A percentile compares a stretch with the other conserved stretches of the same genome.
These are phyloP conservation scores for Paramuricea clavata DNA, from an alignment of 92 coral and sea anemone genomes.

Conservation along the genomic window DNA sequence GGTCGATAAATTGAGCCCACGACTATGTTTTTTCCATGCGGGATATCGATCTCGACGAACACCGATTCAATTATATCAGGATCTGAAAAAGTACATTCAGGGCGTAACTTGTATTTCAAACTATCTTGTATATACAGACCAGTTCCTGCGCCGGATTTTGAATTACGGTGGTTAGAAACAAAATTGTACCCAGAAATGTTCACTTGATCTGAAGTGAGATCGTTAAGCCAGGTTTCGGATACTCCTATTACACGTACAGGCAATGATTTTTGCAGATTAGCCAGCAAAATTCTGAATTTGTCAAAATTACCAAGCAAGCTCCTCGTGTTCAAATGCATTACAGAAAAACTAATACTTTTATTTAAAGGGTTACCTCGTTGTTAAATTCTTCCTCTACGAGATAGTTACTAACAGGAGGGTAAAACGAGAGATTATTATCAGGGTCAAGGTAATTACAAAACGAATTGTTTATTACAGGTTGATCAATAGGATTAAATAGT, in stretches of 20 bases:
- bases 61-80: conserved; percentile 31
- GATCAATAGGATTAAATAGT: background rate
- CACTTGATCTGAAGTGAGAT: conserved; percentile 32
- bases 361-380: background rate
- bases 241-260: conserved; percentile 45
- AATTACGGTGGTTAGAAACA: too few relatives aligned
- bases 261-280: conserved; percentile 18
- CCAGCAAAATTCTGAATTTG: conserved; percentile 1
- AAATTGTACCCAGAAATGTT: conserved; percentile 60
- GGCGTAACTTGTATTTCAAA: conserved; percentile 28
- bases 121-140: too few relatives aligned
- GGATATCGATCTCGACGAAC: conserved; percentile 48
- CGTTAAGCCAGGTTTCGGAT: conserved; percentile 31
- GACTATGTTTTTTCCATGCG: conserved; percentile 53
- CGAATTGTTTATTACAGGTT: background rate
- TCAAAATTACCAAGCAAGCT: conserved; percentile 35
- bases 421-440: conserved; percentile 28
- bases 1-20: conserved; percentile 59
- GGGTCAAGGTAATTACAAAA: background rate
- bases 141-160: conserved; percentile 48
- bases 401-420: conserved; percentile 17
- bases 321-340: conserved; percentile 16
- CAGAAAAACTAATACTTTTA: conserved; percentile 16
- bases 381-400: conserved; percentile 27
- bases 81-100: conserved; percentile 19